Evolutionary conservation across 2,888 invertebrate species (phyloP).

Genomic region (Prosopocoilus inquinatus): DNA sequence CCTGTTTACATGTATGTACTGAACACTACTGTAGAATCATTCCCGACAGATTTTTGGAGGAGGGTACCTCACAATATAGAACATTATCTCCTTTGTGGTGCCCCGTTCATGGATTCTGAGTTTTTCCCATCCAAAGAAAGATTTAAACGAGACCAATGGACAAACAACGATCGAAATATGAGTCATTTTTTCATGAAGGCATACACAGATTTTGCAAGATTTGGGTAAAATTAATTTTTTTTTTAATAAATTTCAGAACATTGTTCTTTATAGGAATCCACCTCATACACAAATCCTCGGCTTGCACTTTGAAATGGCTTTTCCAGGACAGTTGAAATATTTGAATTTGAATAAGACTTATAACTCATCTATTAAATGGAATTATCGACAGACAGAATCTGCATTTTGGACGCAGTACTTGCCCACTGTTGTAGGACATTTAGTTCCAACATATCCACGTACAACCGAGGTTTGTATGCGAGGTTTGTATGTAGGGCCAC

Average conservation of each 20-base stretch:
- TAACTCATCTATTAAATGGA: too few species aligned
- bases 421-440: too few species aligned
- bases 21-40: conserved; percentile 85
- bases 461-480: too few species aligned
- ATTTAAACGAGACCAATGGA: conserved; percentile 78
- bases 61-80: conserved; percentile 76
- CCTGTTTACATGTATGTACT: conserved; percentile 86
- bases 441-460: too few species aligned
- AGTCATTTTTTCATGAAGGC: conserved; percentile 92
- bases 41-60: conserved; percentile 73
- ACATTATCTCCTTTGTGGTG: conserved; percentile 77
- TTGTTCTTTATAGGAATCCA: not conserved
- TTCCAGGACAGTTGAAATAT: too few species aligned
- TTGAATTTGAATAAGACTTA: too few species aligned
- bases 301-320: too few species aligned
- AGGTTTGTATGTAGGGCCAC: too few species aligned
- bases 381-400: too few species aligned
- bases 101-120: conserved; percentile 89
- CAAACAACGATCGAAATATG: conserved; percentile 89
- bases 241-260: not conserved
- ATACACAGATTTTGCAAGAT: conserved; percentile 83
- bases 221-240: conserved; percentile 59
- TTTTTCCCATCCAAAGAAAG: conserved; percentile 74
- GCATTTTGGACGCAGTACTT: too few species aligned
- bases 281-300: too few species aligned